A percentile compares a stretch with the other conserved stretches of the same genome.
Evolutionary conservation across 2,113 vertebrate species (phyloP).

Genomic region (Peromyscus maniculatus): DNA sequence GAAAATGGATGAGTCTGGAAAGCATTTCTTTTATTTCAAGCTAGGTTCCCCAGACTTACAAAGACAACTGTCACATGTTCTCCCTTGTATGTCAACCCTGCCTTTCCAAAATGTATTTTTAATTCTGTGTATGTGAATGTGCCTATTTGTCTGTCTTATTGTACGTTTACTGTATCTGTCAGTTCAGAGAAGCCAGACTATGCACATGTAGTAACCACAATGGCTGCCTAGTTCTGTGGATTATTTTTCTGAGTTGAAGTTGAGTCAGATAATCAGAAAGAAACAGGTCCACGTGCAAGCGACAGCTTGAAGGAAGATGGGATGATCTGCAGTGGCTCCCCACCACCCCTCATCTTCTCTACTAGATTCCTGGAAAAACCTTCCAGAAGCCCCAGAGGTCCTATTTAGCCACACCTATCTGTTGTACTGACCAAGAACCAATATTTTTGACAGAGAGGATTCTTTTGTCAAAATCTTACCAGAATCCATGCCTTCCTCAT

Average conservation of each 20-base stretch:
- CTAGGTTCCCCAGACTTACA: not conserved
- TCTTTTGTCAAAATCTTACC: not conserved
- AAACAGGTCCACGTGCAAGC: not conserved
- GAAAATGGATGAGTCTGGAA: not conserved
- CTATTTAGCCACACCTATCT: not conserved
- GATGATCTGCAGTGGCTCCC: not conserved
- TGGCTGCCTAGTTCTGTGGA: not conserved
- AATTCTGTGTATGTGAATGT: not conserved
- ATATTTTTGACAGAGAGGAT: not conserved
- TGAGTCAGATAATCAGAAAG: not conserved
- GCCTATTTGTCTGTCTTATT: not conserved
- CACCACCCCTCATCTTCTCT: not conserved
- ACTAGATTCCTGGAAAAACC: not conserved
- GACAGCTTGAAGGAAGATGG: not conserved
- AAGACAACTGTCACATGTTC: not conserved
- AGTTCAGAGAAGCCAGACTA: not conserved
- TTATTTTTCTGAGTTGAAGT: not conserved
- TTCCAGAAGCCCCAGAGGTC: not conserved
- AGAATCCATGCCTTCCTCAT: not conserved
- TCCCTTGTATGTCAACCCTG: not conserved
- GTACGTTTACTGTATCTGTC: not conserved
- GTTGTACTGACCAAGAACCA: not conserved
- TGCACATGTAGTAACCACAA: not conserved
- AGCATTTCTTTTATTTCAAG: not conserved
- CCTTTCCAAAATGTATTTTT: not conserved